A percentile compares a stretch with the other conserved stretches of the same genome.
Evolutionary conservation across 2,797 vertebrate genomes (phyloP).

Genomic region (Psittacula derbiana): DNA sequence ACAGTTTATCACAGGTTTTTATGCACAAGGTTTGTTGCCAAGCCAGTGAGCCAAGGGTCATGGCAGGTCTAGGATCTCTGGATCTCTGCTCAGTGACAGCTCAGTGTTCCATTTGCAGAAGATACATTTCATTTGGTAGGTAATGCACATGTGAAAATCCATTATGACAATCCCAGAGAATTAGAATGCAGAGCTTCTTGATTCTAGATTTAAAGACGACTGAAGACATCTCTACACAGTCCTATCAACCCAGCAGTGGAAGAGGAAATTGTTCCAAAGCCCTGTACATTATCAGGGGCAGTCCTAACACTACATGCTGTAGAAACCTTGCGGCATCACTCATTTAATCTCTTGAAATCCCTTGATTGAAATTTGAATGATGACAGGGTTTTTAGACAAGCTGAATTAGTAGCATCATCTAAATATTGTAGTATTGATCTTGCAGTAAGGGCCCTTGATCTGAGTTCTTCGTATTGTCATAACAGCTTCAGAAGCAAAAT

Average conservation of each 20-base stretch:
- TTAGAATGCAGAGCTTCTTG: background rate
- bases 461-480: background rate
- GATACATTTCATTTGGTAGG: background rate
- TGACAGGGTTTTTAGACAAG: background rate
- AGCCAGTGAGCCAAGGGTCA: background rate
- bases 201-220: background rate
- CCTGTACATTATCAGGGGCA: background rate
- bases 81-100: background rate
- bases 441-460: background rate
- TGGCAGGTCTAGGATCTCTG: background rate
- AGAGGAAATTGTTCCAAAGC: background rate
- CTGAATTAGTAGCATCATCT: background rate
- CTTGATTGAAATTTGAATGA: background rate
- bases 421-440: background rate
- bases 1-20: background rate
- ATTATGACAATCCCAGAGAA: background rate
- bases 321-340: background rate
- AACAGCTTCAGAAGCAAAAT: background rate
- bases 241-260: background rate
- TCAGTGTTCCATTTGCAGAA: background rate
- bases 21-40: background rate
- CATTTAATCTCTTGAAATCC: background rate
- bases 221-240: background rate
- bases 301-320: background rate
- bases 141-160: background rate